Evolutionary conservation across 2,797 vertebrate genomes (phyloP).

Genomic region (Gadopsis bispinosus): DNA sequence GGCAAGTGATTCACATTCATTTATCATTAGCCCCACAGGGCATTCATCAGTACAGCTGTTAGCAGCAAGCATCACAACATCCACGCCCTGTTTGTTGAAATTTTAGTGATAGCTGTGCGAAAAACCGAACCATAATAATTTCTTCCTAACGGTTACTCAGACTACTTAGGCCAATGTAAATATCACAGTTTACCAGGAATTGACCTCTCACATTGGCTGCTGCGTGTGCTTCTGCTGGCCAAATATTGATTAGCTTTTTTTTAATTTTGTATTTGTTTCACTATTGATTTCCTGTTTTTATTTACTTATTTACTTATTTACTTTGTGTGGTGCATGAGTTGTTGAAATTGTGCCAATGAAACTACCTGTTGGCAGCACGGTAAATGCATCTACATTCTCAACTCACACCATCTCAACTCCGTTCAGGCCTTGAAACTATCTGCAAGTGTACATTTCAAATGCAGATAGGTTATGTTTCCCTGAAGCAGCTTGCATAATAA

Average conservation of each 20-base stretch:
- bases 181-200: conserved; percentile 21
- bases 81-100: no score
- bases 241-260: background rate
- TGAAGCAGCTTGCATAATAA: background rate
- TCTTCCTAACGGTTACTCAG: background rate
- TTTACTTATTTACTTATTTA: no score
- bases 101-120: background rate
- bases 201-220: conserved; percentile 1
- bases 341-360: conserved; percentile 4
- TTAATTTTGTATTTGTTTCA: background rate
- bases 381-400: background rate
- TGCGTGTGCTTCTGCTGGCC: conserved; percentile 32
- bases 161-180: conserved; percentile 29
- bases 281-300: background rate
- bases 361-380: background rate
- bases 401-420: background rate
- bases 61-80: background rate
- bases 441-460: background rate
- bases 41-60: conserved; percentile 6
- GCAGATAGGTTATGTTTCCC: background rate
- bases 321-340: conserved; percentile 19
- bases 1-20: background rate
- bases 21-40: background rate
- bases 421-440: background rate
- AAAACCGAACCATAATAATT: background rate